These are phyloP conservation scores for Myotis daubentonii DNA, from an alignment of 2,797 vertebrate species.

Conservation along the genomic window DNA sequence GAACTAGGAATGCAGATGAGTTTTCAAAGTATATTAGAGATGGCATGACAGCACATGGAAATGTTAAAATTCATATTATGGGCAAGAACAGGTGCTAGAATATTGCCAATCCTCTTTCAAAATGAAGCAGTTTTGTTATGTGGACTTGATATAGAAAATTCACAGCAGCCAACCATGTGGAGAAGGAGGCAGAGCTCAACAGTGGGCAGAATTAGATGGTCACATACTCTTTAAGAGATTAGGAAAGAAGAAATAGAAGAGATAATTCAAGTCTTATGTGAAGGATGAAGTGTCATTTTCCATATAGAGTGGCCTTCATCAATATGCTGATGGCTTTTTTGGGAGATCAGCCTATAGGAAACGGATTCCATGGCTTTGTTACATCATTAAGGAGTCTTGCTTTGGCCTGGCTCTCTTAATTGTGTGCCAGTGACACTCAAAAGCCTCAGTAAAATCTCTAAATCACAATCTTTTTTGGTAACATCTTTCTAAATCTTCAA, in stretches of 20 bases:
- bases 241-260: conserved; percentile 3
- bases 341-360: not conserved
- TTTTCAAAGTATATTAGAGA: not conserved
- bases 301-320: not conserved
- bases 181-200: not conserved
- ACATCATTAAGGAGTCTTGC: not conserved
- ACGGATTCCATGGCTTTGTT: not conserved
- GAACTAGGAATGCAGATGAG: not conserved
- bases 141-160: not conserved
- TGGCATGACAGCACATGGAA: not conserved
- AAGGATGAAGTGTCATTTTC: not conserved
- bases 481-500: not conserved
- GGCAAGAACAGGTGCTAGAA: not conserved
- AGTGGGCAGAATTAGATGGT: not conserved
- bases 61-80: not conserved
- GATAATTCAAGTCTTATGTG: not conserved
- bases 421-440: not conserved
- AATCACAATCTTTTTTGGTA: not conserved
- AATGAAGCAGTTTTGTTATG: not conserved
- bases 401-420: not conserved
- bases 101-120: not conserved
- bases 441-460: not conserved
- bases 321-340: not conserved
- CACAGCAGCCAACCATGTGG: not conserved
- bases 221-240: not conserved